phyloP scores from a whole-genome alignment of 2,888 invertebrate genomes.

The Chrysina gloriosa region DNA sequence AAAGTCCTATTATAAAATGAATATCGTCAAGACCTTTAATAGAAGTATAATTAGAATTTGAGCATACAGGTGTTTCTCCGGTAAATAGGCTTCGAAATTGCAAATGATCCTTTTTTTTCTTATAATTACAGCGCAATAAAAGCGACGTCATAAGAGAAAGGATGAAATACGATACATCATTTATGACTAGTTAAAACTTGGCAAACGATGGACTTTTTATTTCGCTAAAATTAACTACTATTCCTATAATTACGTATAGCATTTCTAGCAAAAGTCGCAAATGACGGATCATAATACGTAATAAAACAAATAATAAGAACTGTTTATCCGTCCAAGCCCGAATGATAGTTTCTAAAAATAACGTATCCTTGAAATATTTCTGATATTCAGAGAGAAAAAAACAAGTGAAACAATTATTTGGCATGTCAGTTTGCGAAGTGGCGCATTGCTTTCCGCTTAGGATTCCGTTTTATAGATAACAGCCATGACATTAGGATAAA shows the following conservation, averaged over 20 bases:
- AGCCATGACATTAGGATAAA: too few species aligned
- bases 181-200: too few species aligned
- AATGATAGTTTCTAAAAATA: slow-evolving; percentile 26
- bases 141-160: too few species aligned
- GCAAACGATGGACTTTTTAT: not conserved
- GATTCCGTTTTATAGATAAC: not conserved
- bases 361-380: slow-evolving; percentile 22
- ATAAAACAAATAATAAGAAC: slow-evolving; percentile 24
- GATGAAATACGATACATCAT: too few species aligned
- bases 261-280: not conserved
- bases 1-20: slow-evolving; percentile 6
- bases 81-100: not conserved
- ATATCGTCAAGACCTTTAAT: not conserved
- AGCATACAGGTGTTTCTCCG: not conserved
- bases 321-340: slow-evolving; percentile 20
- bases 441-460: not conserved
- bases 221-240: not conserved
- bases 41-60: not conserved
- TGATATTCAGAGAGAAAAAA: slow-evolving; percentile 6
- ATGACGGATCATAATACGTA: not conserved
- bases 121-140: too few species aligned
- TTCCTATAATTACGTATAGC: not conserved
- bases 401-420: not conserved
- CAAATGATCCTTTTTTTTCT: not conserved
- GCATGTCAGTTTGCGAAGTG: not conserved